Conservation (phyloP, 2,888 invertebrate species). For the Idaea straminata region DNA sequence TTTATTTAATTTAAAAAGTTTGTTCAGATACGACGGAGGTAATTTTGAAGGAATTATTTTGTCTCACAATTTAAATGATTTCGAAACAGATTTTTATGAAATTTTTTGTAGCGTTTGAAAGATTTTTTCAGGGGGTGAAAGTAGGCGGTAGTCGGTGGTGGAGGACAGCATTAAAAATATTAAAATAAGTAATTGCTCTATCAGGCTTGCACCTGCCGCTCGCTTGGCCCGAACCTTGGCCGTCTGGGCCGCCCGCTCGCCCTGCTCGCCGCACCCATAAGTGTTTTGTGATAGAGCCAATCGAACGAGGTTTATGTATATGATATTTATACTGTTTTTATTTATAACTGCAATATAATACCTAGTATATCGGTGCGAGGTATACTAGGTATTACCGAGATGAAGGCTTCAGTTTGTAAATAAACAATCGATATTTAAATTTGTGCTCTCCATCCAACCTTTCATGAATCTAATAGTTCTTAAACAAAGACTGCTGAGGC, state of each 20-base stretch:
- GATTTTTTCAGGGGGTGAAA: constrained; percentile 53
- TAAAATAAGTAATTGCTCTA: constrained; percentile 74
- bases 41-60: constrained; percentile 28
- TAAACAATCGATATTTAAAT: not conserved
- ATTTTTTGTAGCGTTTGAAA: constrained; percentile 42
- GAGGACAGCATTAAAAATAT: constrained; percentile 67
- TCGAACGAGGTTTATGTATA: constrained; percentile 30
- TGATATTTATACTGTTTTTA: not conserved
- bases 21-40: constrained; percentile 19
- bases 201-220: constrained; percentile 68
- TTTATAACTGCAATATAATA: not conserved
- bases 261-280: constrained; percentile 45
- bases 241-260: constrained; percentile 26
- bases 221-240: constrained; percentile 33
- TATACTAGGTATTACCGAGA: not conserved
- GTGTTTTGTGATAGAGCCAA: constrained; percentile 58
- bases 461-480: not conserved
- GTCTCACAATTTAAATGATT: constrained; percentile 29
- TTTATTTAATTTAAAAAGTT: constrained; percentile 29
- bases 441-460: not conserved
- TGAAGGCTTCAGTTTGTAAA: not conserved
- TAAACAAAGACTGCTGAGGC: not conserved
- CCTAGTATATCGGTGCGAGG: not conserved
- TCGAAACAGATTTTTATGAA: constrained; percentile 21
- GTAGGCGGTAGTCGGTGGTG: constrained; percentile 42